phyloP scores from a whole-genome alignment of 2,113 vertebrate species.

The Cavia porcellus region DNA sequence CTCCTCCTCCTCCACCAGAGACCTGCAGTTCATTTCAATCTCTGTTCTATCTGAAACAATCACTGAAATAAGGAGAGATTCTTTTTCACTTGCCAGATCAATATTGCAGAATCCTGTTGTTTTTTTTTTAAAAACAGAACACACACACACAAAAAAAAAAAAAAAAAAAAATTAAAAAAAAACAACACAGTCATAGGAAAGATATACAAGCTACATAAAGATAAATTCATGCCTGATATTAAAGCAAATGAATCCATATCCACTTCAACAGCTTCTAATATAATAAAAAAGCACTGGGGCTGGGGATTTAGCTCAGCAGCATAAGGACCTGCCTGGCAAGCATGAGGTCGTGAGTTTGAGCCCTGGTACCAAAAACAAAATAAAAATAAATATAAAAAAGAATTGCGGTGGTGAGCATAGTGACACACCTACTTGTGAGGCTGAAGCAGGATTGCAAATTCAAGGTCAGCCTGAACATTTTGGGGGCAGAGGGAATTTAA shows the following conservation, averaged over 20 bases:
- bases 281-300: background rate
- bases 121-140: background rate
- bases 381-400: background rate
- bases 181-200: background rate
- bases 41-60: background rate
- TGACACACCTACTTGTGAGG: background rate
- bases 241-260: background rate
- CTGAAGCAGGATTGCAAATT: background rate
- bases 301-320: too few species aligned
- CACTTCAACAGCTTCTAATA: background rate
- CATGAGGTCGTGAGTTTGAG: too few species aligned
- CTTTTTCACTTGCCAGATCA: background rate
- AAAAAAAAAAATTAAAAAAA: too few species aligned
- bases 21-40: background rate
- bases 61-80: background rate
- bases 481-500: too few species aligned
- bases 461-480: background rate
- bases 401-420: background rate
- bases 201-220: background rate
- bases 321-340: too few species aligned
- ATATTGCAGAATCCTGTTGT: background rate
- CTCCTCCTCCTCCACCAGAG: background rate
- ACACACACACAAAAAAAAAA: too few species aligned
- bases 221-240: background rate
- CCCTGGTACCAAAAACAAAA: too few species aligned